Conservation (phyloP, 2,113 vertebrate species). For the Neodon shergylaensis region DNA sequence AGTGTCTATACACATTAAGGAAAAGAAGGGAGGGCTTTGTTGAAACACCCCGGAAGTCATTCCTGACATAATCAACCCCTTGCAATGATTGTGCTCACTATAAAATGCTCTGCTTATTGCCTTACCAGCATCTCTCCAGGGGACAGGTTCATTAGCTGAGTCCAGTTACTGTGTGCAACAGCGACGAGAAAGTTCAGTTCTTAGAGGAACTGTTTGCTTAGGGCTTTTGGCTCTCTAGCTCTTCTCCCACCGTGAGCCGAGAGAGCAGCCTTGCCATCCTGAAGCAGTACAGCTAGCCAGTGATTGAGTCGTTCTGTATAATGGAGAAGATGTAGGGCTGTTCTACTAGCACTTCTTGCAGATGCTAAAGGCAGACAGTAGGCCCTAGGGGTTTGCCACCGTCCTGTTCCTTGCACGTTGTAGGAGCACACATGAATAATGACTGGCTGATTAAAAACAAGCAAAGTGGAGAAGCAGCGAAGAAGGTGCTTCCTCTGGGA, state of each 20-base stretch:
- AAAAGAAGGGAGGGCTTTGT: too few species aligned
- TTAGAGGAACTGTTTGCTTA: constrained; percentile 36
- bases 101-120: not conserved
- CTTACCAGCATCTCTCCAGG: not conserved
- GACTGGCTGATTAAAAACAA: not conserved
- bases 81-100: not conserved
- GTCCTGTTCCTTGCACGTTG: not conserved
- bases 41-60: not conserved
- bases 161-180: not conserved
- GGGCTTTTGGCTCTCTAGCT: not conserved
- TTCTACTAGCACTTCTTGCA: not conserved
- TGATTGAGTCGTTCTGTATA: not conserved
- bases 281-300: not conserved
- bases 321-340: not conserved
- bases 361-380: not conserved
- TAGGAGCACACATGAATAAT: not conserved
- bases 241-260: not conserved
- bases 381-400: not conserved
- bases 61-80: not conserved
- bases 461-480: not conserved
- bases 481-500: not conserved
- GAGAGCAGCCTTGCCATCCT: not conserved
- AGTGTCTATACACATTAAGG: not conserved
- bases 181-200: not conserved
- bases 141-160: constrained; percentile 10